Base-by-base conservation (phyloP, 2,888 invertebrate species). In the Crossocerus cetratus region DNA sequence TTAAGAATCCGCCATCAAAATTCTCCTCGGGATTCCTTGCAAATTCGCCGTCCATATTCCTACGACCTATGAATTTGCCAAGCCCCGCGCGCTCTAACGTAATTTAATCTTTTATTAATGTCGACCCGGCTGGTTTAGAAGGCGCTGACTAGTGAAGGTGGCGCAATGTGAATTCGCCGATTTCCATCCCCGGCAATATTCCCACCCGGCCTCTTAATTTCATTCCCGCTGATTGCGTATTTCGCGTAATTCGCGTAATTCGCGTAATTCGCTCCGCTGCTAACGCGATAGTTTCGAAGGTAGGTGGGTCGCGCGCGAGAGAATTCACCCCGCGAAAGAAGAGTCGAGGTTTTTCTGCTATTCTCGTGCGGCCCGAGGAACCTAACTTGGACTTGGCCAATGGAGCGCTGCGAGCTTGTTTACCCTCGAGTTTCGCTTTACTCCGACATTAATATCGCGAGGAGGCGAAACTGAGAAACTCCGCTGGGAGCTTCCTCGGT, bases 391-490 rank as follows among this genome's bases (percentile, higher is more conserved):
- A n/a, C 74, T 74, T 70, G 60, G 57, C 60, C 22, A 65, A 11
- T 32, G 32, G 32, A 11, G 32, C 32, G 32, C 23, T 64, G 43
- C 64, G 45, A 74, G 56, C 67, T 71, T 74, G 74, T 76, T 76
- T 70, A 66, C 67, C 32, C 61, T 64, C 59, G 67, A 76, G 55
- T 76, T 68, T 44, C 32, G 44, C 72, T 76, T 76, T 76, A 61
- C 67, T 74, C 62, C 58, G 32, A 58, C 71, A 74, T 76, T 76
- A 76, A 76, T 74, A 76, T 76, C 74, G 64, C 61, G 55, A 57
- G 43, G 70, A 71, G 55, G 67, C 61, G 64, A 49, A 49, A 16
- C 49, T 49, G 32, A 32, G 32, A 32, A 32, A 32, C 32, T 32
- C 32, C 3, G 8, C 8, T n/a, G 55, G 16, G 49, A 49, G 56